Evolutionary conservation across 2,888 invertebrate species (phyloP), one percentile per base, ranked within the genome.

Genomic region (Galerucella calmariensis): DNA sequence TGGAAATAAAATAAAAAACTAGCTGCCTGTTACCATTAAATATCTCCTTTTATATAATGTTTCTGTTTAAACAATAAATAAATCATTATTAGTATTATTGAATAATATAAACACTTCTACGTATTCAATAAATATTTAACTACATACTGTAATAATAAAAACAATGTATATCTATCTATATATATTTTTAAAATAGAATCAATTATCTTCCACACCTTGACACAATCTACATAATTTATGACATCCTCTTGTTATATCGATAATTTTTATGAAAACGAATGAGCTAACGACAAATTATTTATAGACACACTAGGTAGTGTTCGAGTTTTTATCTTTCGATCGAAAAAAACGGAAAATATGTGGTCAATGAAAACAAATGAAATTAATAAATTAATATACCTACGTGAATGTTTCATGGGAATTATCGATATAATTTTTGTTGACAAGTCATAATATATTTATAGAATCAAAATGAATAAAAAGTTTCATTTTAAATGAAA

Each of bases 231-330:
- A 59, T 68, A 59, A 68, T 68, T 68, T 44, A 68, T 68, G 20
- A 53, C 46, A 58, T 68, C 68, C 68, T 68, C 68, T 68, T 24
- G 44, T 68, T 68, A 68, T 68, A 59, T 44, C 68, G 58, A 68
- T 68, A 59, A 68, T 68, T 48, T 67, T 67, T 27, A 56, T 48
- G 14, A 56, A 56, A 67, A n/a, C 46, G 35, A 53, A 56, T 67
- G 41, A 67, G 56, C 67, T 35, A 67, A 41, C 41, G 14, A 67
- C 53, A 67, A 53, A 67, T 67, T 56, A 67, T 67, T 67, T 56
- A 67, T 62, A 62, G 62, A 62, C 56, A 16, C 11, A n/a, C 16
- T 53, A 41, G 35, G 35, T 41, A 41, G 51, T 56, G 56, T 56
- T 56, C 20, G 56, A 56, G 20, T 56, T 61, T 61, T 61, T 61